Evolutionary conservation across 2,888 invertebrate genomes (phyloP), one percentile per base, ranked within the genome.

Genomic region (Caenorhabditis japonica): DNA sequence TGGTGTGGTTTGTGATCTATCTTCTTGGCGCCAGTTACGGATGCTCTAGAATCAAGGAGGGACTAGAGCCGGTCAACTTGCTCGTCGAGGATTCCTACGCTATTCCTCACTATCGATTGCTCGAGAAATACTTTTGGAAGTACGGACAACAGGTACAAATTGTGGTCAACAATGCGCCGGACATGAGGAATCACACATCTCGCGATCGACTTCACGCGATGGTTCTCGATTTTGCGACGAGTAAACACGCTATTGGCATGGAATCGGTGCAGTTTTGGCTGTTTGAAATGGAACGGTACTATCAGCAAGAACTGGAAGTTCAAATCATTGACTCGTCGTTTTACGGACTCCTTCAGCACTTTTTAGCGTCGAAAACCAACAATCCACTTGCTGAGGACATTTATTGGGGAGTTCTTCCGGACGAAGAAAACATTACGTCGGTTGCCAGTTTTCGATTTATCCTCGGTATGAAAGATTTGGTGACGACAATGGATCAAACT

Each of bases 261-360:
- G 84, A 85, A 36, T 85, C 84, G 2, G 76, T 86, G 7, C 83
- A 87, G 56, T 87, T 85, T 47, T 87, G 87, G 87, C 49, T 88
- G 75, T 47, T 78, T 15, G 87, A 87, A 51, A 85, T 88, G 84
- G 78, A 81, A 41, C 68, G 81, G 39, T 86, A 86, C 69, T 86
- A 85, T 75, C 66, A 76, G 33, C 59, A 71, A 12, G 81, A 80
- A 47, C 52, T 83, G n/a, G 76, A 83, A 49, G 72, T 78, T 44
- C 75, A 75, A 44, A 76, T 84, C n/a, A 69, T 75, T 15, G 81
- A 83, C 60, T 69, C 68, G n/a, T 76, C 75, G 4, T 81, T 86
- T 69, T 85, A 87, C 74, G 80, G 78, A 12, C 61, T 83, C 61
- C 75, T 84, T 8, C 75, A 80, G 68, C 85, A 86, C 61, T 86